Evolutionary conservation across 1,140 invertebrate species (phyloP).

Genomic region (Formica selysi): DNA sequence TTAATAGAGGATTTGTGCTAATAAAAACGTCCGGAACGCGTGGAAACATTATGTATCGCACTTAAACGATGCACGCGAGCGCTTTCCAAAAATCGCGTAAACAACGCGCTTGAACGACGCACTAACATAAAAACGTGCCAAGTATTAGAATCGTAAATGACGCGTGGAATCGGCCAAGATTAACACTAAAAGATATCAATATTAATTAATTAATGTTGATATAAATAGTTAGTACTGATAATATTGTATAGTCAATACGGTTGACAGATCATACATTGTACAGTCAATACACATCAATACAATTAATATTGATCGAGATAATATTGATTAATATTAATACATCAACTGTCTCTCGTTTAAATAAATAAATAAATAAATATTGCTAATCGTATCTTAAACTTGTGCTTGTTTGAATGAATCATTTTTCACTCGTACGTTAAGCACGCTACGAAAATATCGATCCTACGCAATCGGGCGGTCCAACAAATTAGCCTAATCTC

Average conservation of each 20-base stretch:
- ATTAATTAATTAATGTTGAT: no score
- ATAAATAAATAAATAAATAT: no score
- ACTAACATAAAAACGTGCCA: slow-evolving; percentile 2
- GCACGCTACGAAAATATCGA: neutral
- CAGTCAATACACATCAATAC: no score
- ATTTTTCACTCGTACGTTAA: neutral
- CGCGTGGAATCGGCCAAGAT: slow-evolving; percentile 39
- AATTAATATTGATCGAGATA: no score
- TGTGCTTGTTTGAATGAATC: neutral
- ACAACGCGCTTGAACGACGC: slow-evolving; percentile 2
- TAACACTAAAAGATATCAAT: slow-evolving; percentile 18
- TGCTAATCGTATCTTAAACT: slow-evolving; percentile 1
- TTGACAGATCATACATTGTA: no score
- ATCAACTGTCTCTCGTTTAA: no score
- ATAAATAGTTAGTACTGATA: no score
- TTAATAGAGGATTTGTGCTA: slow-evolving; percentile 48
- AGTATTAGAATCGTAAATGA: neutral
- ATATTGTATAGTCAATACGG: no score
- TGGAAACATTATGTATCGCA: neutral
- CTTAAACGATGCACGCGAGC: neutral
- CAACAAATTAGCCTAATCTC: neutral
- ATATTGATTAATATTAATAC: no score
- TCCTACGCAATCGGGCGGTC: neutral
- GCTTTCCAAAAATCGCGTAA: slow-evolving; percentile 40
- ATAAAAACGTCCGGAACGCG: slow-evolving; percentile 20